Evolutionary conservation across 1,140 invertebrate genomes (phyloP).

Genomic region (Aethina tumida): DNA sequence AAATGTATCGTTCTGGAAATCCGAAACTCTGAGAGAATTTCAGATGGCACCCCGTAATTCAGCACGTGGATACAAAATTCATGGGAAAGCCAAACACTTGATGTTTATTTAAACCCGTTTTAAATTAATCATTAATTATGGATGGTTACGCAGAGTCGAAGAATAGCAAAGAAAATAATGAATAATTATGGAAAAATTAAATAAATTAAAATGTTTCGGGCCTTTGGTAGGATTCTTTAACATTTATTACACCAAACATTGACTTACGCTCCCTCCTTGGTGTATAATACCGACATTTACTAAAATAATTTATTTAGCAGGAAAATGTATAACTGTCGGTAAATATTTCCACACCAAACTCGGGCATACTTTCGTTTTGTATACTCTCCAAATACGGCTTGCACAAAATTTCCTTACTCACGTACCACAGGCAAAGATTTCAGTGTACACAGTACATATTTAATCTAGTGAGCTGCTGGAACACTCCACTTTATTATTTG

Average conservation of each 20-base stretch:
- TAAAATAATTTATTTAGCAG: slow-evolving; percentile 38
- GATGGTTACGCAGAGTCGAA: too few relatives aligned
- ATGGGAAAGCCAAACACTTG: too few relatives aligned
- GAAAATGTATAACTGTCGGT: slow-evolving; percentile 38
- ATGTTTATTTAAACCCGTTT: too few relatives aligned
- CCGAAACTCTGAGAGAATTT: too few relatives aligned
- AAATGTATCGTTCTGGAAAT: too few relatives aligned
- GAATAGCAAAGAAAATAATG: background rate
- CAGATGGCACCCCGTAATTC: too few relatives aligned
- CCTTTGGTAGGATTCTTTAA: background rate
- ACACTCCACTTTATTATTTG: slow-evolving; percentile 29
- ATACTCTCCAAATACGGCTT: slow-evolving; percentile 33
- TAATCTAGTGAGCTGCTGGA: slow-evolving; percentile 25
- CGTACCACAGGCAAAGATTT: slow-evolving; percentile 28
- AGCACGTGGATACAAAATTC: too few relatives aligned
- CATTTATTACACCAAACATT: slow-evolving; percentile 28
- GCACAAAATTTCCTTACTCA: slow-evolving; percentile 30
- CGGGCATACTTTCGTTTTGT: slow-evolving; percentile 35
- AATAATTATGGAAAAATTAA: slow-evolving; percentile 9
- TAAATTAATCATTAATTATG: too few relatives aligned
- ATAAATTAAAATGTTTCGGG: slow-evolving; percentile 10
- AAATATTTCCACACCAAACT: slow-evolving; percentile 36
- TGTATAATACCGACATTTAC: slow-evolving; percentile 35
- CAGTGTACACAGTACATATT: slow-evolving; percentile 32
- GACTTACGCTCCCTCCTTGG: slow-evolving; percentile 33